Evolutionary conservation across 1,140 invertebrate species (phyloP), one percentile per base, ranked within the genome.

Genomic region (Oreohelix idahoensis): DNA sequence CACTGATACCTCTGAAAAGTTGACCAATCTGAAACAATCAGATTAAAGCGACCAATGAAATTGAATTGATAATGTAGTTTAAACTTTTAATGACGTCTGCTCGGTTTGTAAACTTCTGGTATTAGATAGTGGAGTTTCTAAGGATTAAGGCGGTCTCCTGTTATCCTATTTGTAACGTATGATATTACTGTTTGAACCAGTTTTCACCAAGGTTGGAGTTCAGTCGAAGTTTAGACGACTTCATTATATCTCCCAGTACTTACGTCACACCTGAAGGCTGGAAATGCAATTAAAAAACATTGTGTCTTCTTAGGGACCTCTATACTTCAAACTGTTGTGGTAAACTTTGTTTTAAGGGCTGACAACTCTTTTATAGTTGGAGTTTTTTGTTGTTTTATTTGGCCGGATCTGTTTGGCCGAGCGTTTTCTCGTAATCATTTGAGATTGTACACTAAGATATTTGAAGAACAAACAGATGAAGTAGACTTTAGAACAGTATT

Each of bases 41-140:
- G 42, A n/a, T 42, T 11, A 39, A 39, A 49, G 71, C 71, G 71
- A 74, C 71, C 71, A 74, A 74, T 74, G 13, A n/a, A 49, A 20
- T 8, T 8, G 39, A 39, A 8, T 42, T 13, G 38, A 26, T 35
- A 32, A 66, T 74, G 20, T 58, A 58, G 53, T 58, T 58, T n/a
- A 23, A 58, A 20, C 15, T 58, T 15, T 58, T 5, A 58, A 23
- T n/a, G 23, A 23, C 32, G 26, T 26, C 29, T 71, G 15, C 26
- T 38, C n/a, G 4, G 8, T 20, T 49, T 49, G 23, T 42, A 73
- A 73, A 35, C 2, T 74, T 42, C 8, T 29, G 13, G 13, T 74
- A 5, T 11, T 8, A 58, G 53, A 58, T 58, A 23, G 20, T 20
- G 10, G 23, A n/a, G 53, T 15, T 58, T n/a, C 8, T 58, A 15